Evolutionary conservation across 2,113 vertebrate genomes (phyloP).

Genomic region (Engystomops pustulosus): DNA sequence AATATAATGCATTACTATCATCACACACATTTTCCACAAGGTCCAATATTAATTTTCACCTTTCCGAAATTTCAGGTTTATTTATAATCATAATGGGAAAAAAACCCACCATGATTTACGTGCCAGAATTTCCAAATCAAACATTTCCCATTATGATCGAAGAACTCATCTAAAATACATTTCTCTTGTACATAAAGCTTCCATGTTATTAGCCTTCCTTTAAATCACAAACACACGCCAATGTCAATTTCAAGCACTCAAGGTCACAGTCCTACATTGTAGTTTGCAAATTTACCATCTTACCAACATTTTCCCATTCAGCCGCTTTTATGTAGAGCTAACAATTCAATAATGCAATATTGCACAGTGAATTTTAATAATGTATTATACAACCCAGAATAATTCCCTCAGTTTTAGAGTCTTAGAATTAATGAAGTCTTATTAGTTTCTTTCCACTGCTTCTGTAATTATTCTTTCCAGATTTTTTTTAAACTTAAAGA

Average conservation of each 20-base stretch:
- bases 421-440: conserved; percentile 59
- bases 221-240: conserved; percentile 55
- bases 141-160: conserved; percentile 44
- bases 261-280: conserved; percentile 54
- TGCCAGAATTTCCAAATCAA: conserved; percentile 42
- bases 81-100: not conserved
- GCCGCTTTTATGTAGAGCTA: conserved; percentile 59
- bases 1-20: not conserved
- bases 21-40: not conserved
- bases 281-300: conserved; percentile 56
- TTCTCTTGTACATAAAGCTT: conserved; percentile 48
- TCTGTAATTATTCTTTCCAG: conserved; percentile 57
- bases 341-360: conserved; percentile 59
- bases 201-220: conserved; percentile 52
- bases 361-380: conserved; percentile 60
- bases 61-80: not conserved
- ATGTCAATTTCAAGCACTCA: conserved; percentile 57
- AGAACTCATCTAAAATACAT: conserved; percentile 45
- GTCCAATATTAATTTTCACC: not conserved
- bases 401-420: conserved; percentile 55
- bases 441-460: conserved; percentile 60
- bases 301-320: conserved; percentile 56
- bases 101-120: conserved; percentile 8
- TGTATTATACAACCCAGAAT: conserved; percentile 57
- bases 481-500: conserved; percentile 51